Evolutionary conservation across 2,888 invertebrate species (phyloP), one percentile per base, ranked within the genome.

Genomic region (Acleris holmiana): DNA sequence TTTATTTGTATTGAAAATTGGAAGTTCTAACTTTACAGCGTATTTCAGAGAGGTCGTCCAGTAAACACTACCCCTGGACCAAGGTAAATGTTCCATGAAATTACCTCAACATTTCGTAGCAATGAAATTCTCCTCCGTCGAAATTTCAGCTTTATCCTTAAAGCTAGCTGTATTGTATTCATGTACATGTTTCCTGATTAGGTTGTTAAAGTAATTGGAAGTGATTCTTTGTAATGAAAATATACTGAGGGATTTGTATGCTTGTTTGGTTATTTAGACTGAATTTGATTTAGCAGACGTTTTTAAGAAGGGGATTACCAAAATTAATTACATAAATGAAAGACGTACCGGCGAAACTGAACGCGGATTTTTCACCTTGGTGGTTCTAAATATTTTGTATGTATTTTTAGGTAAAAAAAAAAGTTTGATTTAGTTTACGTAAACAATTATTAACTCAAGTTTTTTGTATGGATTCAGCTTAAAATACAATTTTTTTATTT

Each of bases 81-180:
- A 79, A 75, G 76, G 83, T 83, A 84, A 88, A 88, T 87, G 86
- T 86, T 79, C 85, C 88, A 85, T 88, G 85, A 87, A 88, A 88
- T 88, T 87, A 87, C 85, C 82, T 82, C 78, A 80, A 82, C 82
- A 78, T 85, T 86, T 86, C 82, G 82, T 76, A 79, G 79, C 82
- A 79, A 80, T 80, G 77, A 83, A 82, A 81, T 81, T 79, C 78
- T 77, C 78, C 80, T 80, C 73, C 75, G 76, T 76, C 80, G 83
- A 66, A 83, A 82, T 81, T 82, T 76, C 74, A 69, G 74, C 76
- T 73, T 79, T 83, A 83, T 82, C 76, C 77, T 56, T 49, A 59
- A 49, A 65, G 48, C 57, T 44, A 29, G 47, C 25, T 47, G 21
- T 47, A 23, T n/a, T 29, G 40, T 40, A 15, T 40, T 47, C 13